Conservation (phyloP, 2,888 invertebrate genomes). For the Tipula confusa region DNA sequence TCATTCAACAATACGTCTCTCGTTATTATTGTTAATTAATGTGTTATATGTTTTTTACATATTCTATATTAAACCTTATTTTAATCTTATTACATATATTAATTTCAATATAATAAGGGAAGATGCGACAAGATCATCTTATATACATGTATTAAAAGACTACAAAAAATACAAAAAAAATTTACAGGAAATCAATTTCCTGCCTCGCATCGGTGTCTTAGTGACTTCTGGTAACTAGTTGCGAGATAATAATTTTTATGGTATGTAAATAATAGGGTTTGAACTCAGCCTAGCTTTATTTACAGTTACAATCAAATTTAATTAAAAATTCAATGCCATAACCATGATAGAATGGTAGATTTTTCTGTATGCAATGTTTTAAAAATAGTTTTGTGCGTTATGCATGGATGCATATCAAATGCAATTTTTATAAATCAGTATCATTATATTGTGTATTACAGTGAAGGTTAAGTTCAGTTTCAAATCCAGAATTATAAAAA, state of each 20-base stretch:
- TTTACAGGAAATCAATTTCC: not conserved
- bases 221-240: not conserved
- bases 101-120: not conserved
- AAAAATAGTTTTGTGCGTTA: not conserved
- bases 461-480: conserved; percentile 12
- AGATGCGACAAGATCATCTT: not conserved
- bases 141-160: no score
- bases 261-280: not conserved
- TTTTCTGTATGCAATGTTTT: not conserved
- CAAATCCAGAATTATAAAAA: not conserved
- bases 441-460: not conserved
- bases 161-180: no score
- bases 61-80: not conserved
- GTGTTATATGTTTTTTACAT: not conserved
- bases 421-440: not conserved
- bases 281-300: not conserved
- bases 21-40: not conserved
- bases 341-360: not conserved
- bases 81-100: conserved; percentile 15
- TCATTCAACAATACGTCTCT: not conserved
- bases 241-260: not conserved
- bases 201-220: not conserved
- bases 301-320: not conserved
- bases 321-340: not conserved
- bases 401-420: not conserved